Evolutionary conservation across 2,888 invertebrate species (phyloP).

Genomic region (Limnephilus marmoratus): DNA sequence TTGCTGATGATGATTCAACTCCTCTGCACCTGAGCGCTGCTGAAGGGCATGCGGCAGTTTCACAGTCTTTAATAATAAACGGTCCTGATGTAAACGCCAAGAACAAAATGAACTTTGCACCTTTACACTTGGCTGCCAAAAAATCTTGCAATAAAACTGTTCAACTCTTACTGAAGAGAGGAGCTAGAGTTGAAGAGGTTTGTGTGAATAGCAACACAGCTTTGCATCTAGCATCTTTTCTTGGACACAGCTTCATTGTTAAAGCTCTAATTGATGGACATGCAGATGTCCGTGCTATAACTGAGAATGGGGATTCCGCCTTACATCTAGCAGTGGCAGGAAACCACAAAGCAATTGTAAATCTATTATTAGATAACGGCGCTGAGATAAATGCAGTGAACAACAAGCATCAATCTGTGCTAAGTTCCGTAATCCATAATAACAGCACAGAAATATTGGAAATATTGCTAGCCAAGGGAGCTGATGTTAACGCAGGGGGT

Average conservation of each 20-base stretch:
- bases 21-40: background rate
- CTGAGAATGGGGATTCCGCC: background rate
- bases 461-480: background rate
- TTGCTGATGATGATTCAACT: background rate
- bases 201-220: background rate
- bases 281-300: background rate
- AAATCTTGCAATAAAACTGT: background rate
- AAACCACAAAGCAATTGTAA: background rate
- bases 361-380: background rate
- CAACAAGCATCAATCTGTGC: background rate
- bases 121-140: background rate
- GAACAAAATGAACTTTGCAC: background rate
- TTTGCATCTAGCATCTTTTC: background rate
- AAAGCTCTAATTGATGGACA: background rate
- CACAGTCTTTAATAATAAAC: background rate
- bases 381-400: background rate
- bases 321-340: conserved; percentile 6
- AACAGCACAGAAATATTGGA: background rate
- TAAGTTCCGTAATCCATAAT: background rate
- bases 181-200: background rate
- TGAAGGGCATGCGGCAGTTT: background rate
- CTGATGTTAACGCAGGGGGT: background rate
- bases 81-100: background rate
- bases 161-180: background rate
- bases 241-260: background rate